Evolutionary conservation across 2,797 vertebrate genomes (phyloP).

Genomic region (Betta splendens): DNA sequence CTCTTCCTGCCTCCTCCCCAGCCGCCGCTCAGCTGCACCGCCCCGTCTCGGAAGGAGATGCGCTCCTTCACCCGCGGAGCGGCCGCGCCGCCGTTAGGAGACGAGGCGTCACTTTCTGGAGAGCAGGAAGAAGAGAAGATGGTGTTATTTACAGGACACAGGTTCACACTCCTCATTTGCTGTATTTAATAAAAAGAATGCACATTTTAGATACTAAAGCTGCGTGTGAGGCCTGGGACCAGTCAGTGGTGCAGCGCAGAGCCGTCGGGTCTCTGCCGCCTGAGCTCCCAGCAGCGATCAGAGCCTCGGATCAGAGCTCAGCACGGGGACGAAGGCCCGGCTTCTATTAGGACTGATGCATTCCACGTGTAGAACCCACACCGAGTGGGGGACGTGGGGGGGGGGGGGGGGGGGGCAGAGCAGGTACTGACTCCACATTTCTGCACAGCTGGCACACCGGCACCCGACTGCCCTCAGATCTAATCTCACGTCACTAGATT

Average conservation of each 20-base stretch:
- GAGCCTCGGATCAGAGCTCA: no score
- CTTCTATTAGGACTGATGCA: constrained; percentile 70
- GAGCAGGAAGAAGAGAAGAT: neutral
- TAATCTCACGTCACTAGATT: constrained; percentile 9
- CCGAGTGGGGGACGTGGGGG: constrained; percentile 41
- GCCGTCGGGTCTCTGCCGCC: no score
- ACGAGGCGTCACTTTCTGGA: constrained; percentile 76
- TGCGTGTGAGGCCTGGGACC: no score
- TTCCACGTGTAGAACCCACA: constrained; percentile 77
- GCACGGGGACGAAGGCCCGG: constrained; percentile 75
- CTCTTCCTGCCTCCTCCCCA: constrained; percentile 94
- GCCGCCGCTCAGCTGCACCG: constrained; percentile 85
- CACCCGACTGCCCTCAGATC: no score
- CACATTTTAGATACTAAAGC: no score
- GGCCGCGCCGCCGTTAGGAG: constrained; percentile 71
- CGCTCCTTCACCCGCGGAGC: constrained; percentile 82
- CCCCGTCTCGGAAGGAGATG: constrained; percentile 89
- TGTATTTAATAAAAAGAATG: no score
- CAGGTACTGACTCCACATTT: constrained; percentile 54
- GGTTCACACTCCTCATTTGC: no score
- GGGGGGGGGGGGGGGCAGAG: constrained; percentile 25
- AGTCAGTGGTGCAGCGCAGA: no score
- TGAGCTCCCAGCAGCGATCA: no score
- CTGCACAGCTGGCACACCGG: constrained; percentile 57
- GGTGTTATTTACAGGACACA: neutral